phyloP scores from a whole-genome alignment of 2,113 vertebrate genomes.

The Lethenteron reissneri region DNA sequence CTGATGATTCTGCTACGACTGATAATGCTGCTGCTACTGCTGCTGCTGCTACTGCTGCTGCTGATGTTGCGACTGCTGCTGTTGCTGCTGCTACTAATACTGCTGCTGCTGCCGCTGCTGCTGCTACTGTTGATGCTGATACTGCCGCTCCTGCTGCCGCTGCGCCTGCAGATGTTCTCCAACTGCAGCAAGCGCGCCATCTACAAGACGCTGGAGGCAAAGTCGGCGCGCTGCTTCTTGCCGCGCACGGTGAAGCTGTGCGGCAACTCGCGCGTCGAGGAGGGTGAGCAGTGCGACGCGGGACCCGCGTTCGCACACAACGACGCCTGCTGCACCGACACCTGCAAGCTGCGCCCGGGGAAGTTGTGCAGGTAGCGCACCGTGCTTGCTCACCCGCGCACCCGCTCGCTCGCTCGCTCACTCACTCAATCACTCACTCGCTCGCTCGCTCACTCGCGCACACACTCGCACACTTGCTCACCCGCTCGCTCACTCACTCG shows the following conservation, averaged over 20 bases:
- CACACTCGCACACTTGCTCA: too few relatives aligned
- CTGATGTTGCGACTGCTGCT: too few relatives aligned
- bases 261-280: constrained; percentile 83
- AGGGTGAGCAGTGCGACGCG: constrained; percentile 73
- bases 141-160: neutral
- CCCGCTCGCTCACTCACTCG: too few relatives aligned
- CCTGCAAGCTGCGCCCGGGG: constrained; percentile 36
- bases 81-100: too few relatives aligned
- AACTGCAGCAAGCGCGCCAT: constrained; percentile 81
- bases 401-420: too few relatives aligned
- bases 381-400: too few relatives aligned
- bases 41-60: too few relatives aligned
- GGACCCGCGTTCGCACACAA: constrained; percentile 51
- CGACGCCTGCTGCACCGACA: constrained; percentile 49
- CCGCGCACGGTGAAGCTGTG: constrained; percentile 78
- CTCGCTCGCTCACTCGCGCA: too few relatives aligned
- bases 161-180: constrained; percentile 51
- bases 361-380: constrained; percentile 52
- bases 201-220: constrained; percentile 46
- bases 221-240: constrained; percentile 60
- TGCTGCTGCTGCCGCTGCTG: too few relatives aligned
- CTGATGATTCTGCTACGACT: too few relatives aligned
- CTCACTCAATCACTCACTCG: too few relatives aligned
- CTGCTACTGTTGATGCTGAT: neutral
- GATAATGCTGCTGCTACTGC: too few relatives aligned